Percentiles rank a stretch among this genome's conserved stretches.
phyloP scores from a whole-genome alignment of 2,797 vertebrate genomes.

The Mormyrops boulengeri region DNA sequence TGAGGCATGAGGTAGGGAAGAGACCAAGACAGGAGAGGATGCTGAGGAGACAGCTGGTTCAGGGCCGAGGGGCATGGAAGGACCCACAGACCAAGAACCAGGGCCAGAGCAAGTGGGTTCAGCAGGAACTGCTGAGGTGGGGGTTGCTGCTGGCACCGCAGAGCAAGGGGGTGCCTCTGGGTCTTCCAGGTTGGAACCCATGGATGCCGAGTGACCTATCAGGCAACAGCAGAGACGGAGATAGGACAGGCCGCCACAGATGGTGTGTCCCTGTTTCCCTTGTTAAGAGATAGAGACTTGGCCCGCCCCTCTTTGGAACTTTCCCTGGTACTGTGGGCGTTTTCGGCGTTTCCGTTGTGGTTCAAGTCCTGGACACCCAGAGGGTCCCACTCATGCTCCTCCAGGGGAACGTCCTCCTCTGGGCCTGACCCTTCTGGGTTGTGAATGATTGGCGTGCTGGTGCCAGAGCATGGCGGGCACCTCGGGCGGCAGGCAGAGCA shows the following conservation, averaged over 20 bases:
- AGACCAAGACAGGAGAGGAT: not conserved
- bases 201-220: not conserved
- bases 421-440: no score
- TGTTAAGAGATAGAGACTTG: not conserved
- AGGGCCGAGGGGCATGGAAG: not conserved
- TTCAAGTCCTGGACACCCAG: not conserved
- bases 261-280: not conserved
- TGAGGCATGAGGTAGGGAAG: not conserved
- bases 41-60: not conserved
- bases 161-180: no score
- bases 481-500: no score
- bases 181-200: not conserved
- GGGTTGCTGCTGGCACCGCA: not conserved
- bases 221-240: not conserved
- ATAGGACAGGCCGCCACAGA: not conserved
- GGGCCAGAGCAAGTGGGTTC: not conserved
- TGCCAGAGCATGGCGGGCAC: no score
- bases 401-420: no score
- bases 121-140: not conserved
- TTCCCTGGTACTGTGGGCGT: not conserved
- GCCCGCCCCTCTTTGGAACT: not conserved
- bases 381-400: no score
- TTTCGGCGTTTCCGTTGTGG: not conserved
- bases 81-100: not conserved
- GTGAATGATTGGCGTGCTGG: no score